Conservation (phyloP, 2,888 invertebrate genomes). For the Hyposoter didymator region DNA sequence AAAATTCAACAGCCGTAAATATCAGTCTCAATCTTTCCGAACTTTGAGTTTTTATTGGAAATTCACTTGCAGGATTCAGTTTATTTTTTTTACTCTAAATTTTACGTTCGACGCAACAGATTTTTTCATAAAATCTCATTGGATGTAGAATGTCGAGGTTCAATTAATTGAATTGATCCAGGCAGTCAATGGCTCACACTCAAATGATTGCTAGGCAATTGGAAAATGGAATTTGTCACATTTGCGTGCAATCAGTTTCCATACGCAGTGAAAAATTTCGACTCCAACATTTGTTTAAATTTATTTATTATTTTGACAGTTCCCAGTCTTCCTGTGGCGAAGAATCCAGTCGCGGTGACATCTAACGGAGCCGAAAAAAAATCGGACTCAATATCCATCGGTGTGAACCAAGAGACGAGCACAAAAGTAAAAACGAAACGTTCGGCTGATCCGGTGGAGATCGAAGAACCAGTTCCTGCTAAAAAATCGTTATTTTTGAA, state of each 20-base stretch:
- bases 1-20: neutral
- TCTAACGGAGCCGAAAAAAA: constrained; percentile 25
- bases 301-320: constrained; percentile 13
- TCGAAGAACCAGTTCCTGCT: constrained; percentile 43
- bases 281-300: neutral
- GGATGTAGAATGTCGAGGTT: neutral
- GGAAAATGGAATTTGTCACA: neutral
- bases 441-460: constrained; percentile 35
- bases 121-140: neutral
- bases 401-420: constrained; percentile 37
- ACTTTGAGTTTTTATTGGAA: neutral
- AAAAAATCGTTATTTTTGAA: constrained; percentile 63
- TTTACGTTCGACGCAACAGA: neutral
- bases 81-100: too few relatives aligned
- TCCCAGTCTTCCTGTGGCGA: constrained; percentile 12
- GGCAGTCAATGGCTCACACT: neutral
- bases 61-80: neutral
- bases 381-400: constrained; percentile 30
- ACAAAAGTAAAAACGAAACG: constrained; percentile 54
- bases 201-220: neutral
- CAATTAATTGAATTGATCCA: too few relatives aligned
- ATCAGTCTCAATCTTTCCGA: neutral
- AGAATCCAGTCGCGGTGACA: constrained; percentile 24
- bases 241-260: neutral
- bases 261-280: neutral